Conservation (phyloP, 2,888 invertebrate species). For the Cecidostiba fungosa region DNA sequence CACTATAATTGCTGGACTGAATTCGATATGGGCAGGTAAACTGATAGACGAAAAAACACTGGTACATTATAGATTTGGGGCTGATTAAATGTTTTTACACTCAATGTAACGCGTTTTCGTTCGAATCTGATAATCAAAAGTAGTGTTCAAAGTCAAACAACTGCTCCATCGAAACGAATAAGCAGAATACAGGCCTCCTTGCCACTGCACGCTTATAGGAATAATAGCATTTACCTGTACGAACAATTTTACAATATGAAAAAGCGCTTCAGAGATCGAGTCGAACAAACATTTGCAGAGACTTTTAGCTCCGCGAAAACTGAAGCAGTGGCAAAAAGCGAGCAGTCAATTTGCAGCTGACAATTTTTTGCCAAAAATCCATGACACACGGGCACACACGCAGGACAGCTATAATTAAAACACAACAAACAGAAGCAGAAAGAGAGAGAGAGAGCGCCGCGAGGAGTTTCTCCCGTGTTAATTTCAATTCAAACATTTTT, state of each 20-base stretch:
- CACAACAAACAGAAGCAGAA: neutral
- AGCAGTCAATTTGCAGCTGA: neutral
- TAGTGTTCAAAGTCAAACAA: neutral
- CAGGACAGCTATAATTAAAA: neutral
- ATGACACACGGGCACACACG: neutral
- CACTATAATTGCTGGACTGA: neutral
- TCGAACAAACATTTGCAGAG: neutral
- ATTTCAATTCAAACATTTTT: slow-evolving; percentile 60
- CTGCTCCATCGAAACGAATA: neutral
- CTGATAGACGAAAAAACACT: slow-evolving; percentile 5
- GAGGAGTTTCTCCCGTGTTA: slow-evolving; percentile 20
- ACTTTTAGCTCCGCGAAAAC: neutral
- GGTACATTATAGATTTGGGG: neutral
- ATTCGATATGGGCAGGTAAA: neutral
- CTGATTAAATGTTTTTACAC: neutral
- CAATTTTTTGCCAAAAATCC: neutral
- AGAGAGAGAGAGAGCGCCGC: neutral
- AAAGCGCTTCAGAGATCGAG: no score
- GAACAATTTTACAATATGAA: no score
- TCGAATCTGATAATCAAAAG: neutral
- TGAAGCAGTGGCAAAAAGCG: neutral
- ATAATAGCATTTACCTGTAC: no score
- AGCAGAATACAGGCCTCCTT: neutral
- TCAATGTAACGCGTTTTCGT: neutral
- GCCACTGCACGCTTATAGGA: no score